Conservation (phyloP, 2,113 vertebrate genomes). For the Bolborhynchus lineola region DNA sequence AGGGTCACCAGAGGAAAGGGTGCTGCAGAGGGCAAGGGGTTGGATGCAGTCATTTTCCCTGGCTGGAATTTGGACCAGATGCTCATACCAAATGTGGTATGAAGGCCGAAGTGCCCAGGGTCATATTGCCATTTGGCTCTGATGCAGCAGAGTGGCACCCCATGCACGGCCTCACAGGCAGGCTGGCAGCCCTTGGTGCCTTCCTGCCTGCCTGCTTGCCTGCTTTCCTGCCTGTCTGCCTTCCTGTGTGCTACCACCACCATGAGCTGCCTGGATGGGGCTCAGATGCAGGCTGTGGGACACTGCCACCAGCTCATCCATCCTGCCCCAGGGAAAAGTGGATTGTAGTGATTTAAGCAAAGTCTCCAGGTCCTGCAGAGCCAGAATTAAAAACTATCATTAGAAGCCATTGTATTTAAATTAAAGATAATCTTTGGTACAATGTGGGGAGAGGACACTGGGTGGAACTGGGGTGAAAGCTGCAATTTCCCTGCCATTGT, state of each 20-base stretch:
- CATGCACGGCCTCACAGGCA: accelerated
- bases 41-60: neutral
- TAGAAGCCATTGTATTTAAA: conserved; percentile 74
- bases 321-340: neutral
- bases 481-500: conserved; percentile 72
- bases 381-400: conserved; percentile 63
- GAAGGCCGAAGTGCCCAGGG: neutral
- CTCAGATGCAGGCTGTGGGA: neutral
- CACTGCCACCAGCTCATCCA: neutral
- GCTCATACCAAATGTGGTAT: accelerated
- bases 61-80: neutral
- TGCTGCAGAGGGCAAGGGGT: neutral
- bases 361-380: conserved; percentile 31
- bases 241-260: neutral
- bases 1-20: neutral
- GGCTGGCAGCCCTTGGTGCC: neutral
- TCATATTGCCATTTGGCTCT: neutral
- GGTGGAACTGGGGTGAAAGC: conserved; percentile 68
- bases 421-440: conserved; percentile 72
- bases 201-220: neutral
- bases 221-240: too few relatives aligned
- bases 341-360: neutral
- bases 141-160: neutral
- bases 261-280: neutral
- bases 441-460: conserved; percentile 53